Evolutionary conservation across 92 coral and sea anemone genomes (phyloP).

Genomic region (Umimayanthus chanpuru): DNA sequence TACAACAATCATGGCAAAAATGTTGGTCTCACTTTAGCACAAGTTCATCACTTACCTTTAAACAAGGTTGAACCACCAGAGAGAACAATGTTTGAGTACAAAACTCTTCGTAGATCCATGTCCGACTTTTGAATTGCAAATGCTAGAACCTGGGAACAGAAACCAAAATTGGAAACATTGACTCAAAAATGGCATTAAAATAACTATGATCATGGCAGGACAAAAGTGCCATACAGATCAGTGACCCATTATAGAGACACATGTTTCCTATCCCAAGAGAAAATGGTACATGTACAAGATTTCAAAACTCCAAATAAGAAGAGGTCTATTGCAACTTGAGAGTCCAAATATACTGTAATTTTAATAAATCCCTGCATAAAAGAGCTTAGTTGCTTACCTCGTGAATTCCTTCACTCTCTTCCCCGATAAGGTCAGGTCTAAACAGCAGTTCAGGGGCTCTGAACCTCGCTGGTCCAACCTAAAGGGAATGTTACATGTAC

Average conservation of each 20-base stretch:
- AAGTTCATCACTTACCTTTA: constrained; percentile 63
- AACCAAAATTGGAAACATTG: neutral
- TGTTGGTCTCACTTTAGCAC: no score
- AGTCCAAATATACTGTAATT: neutral
- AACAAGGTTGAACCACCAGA: constrained; percentile 98
- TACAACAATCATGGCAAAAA: no score
- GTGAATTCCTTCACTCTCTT: constrained; percentile 96
- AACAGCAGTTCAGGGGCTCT: constrained; percentile 97
- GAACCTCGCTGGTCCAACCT: constrained; percentile 98
- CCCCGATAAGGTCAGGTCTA: constrained; percentile 96
- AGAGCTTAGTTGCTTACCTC: constrained; percentile 60
- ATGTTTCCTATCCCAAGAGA: no score
- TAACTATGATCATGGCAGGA: no score
- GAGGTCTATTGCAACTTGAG: neutral
- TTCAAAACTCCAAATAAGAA: neutral
- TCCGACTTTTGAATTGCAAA: constrained; percentile 98
- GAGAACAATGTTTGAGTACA: constrained; percentile 92
- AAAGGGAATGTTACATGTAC: neutral
- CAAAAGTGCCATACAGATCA: no score
- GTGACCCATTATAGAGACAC: no score
- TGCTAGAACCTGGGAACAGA: constrained; percentile 75
- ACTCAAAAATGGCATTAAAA: no score
- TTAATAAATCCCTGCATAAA: neutral
- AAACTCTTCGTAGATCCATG: constrained; percentile 92
- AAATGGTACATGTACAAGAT: neutral